Evolutionary conservation across 1,140 invertebrate genomes (phyloP), one percentile per base, ranked within the genome.

Genomic region (Drosophila pseudoobscura): DNA sequence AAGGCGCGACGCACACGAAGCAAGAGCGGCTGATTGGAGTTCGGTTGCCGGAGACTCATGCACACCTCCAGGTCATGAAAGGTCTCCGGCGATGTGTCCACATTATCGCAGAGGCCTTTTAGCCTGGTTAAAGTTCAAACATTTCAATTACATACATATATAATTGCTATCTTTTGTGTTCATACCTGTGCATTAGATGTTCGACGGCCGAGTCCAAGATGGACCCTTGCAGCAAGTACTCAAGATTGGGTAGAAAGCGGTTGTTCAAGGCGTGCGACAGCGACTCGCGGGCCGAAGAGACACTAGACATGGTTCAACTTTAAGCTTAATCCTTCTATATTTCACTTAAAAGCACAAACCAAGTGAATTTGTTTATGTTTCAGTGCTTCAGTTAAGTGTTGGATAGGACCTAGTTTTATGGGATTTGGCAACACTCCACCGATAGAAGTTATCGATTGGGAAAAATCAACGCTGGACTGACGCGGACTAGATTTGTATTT

Each of bases 1-100:
- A 97, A 95, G 3, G 96, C 95, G 85, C 96, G 94, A 63, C 96
- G 92, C 0, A 97, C 96, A 71, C 96, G 92, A 49, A 98, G 90
- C 61, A 95, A 92, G 13, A 96, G 79, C 2, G 95, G 94, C 80
- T 78, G 77, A 9, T 68, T 75, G 29, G 82, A 69, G 44, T 93
- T 94, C 17, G 93, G 93, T 54, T 94, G 94, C 61, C 96, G 92
- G 43, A 97, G 94, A 62, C 94, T 96, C 79, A 97, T 96, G 90
- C 96, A 97, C 78, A 97, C 95, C 93, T 97, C 96, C 80, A 98
- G 96, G 92, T 99, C 97, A 89, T 97, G 94, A 91, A 99, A 99
- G 1, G 95, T 95, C 92, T 99, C 97, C 7, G 96, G 96, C 6
- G 96, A 96, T 59, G 95, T 94, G 90, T 99, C 97, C 6, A 97